A percentile compares a stretch with the other conserved stretches of the same genome.
phyloP scores from a whole-genome alignment of 2,888 invertebrate species.

The Tiliacea aurago region DNA sequence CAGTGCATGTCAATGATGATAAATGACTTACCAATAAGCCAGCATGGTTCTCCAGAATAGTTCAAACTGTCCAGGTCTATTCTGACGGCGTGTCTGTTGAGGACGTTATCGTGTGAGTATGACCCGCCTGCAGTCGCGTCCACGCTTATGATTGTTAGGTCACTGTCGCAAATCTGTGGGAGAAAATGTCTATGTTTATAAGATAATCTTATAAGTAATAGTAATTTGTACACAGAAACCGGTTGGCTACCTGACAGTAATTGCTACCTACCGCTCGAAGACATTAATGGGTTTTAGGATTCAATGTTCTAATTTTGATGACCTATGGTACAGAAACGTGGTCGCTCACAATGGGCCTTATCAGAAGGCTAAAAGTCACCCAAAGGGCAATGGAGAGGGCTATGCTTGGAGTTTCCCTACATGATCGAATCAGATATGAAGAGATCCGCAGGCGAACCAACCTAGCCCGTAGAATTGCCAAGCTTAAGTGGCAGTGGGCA shows the following conservation, averaged over 20 bases:
- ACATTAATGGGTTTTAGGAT: too few relatives aligned
- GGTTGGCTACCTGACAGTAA: neutral
- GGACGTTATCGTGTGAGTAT: constrained; percentile 79
- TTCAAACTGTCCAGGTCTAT: constrained; percentile 83
- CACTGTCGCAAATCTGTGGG: constrained; percentile 84
- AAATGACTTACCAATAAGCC: constrained; percentile 78
- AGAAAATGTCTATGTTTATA: neutral
- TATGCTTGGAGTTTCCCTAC: too few relatives aligned
- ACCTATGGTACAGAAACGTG: too few relatives aligned
- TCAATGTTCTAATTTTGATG: too few relatives aligned
- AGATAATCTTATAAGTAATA: neutral
- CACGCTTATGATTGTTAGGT: constrained; percentile 81
- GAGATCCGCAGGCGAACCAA: too few relatives aligned
- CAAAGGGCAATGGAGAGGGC: too few relatives aligned
- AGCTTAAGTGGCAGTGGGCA: too few relatives aligned
- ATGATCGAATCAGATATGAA: too few relatives aligned
- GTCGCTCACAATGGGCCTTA: too few relatives aligned
- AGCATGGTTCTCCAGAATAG: constrained; percentile 81
- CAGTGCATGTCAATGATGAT: neutral
- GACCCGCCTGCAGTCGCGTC: constrained; percentile 82
- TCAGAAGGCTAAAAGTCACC: too few relatives aligned
- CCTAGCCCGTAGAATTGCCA: too few relatives aligned
- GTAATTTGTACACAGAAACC: neutral
- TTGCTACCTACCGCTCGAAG: too few relatives aligned
- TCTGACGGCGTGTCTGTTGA: constrained; percentile 80